Evolutionary conservation across 2,888 invertebrate species (phyloP).

Genomic region (Blastobasis adustella): DNA sequence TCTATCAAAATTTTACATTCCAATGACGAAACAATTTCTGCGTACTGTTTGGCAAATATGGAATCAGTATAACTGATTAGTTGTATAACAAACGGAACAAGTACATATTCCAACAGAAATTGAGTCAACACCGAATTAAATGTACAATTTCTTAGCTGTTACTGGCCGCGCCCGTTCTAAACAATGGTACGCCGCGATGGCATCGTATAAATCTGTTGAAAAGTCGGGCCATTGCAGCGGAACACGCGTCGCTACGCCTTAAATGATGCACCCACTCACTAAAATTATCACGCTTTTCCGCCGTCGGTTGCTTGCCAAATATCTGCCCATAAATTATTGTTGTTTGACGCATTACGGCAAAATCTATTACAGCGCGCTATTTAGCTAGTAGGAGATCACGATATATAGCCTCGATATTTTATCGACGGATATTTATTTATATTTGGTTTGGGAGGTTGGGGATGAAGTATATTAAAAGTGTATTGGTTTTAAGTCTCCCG

Average conservation of each 20-base stretch:
- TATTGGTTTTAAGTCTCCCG: background rate
- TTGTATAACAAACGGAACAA: no score
- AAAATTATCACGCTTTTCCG: slow-evolving; percentile 60
- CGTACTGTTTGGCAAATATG: no score
- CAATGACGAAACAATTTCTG: no score
- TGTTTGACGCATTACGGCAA: slow-evolving; percentile 65
- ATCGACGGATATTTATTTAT: background rate
- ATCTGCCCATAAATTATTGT: slow-evolving; percentile 59
- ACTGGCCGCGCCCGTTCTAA: no score
- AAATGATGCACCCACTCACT: slow-evolving; percentile 36
- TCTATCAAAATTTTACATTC: no score
- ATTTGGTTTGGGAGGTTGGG: no score
- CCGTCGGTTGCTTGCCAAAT: slow-evolving; percentile 56
- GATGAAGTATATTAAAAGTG: background rate
- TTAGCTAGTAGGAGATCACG: background rate
- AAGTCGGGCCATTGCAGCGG: slow-evolving; percentile 2
- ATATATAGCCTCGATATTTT: background rate
- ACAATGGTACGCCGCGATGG: no score
- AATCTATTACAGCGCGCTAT: slow-evolving; percentile 42
- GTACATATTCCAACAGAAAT: no score
- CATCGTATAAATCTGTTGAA: no score
- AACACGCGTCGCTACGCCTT: slow-evolving; percentile 32
- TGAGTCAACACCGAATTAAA: no score
- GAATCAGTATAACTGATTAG: no score
- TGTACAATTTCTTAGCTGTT: no score